phyloP scores from a whole-genome alignment of 1,140 invertebrate genomes.

The Aphelenchoides besseyi region DNA sequence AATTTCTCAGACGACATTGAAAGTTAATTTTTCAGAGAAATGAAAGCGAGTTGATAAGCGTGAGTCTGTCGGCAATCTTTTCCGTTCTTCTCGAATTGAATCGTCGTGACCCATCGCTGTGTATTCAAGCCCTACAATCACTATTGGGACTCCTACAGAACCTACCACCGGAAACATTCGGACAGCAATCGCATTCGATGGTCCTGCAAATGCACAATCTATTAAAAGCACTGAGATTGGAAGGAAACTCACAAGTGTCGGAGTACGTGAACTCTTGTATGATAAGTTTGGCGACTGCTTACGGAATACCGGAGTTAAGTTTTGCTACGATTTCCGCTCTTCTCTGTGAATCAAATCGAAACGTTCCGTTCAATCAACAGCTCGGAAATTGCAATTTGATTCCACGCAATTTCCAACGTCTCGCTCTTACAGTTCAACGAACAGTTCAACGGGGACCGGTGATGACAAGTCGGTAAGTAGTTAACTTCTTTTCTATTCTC shows the following conservation, averaged over 20 bases:
- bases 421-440: conserved; percentile 29
- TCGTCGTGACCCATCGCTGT: conserved; percentile 52
- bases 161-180: conserved; percentile 45
- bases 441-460: conserved; percentile 25
- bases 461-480: neutral
- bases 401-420: conserved; percentile 20
- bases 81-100: conserved; percentile 57
- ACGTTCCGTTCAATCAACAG: conserved; percentile 42
- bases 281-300: conserved; percentile 46
- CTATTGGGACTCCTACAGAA: conserved; percentile 49
- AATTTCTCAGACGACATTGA: no score
- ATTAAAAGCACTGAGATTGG: conserved; percentile 35
- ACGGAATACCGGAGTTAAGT: conserved; percentile 46
- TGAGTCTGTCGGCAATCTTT: conserved; percentile 51
- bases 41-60: conserved; percentile 33
- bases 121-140: conserved; percentile 52
- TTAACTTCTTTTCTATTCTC: conserved; percentile 3
- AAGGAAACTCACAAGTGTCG: conserved; percentile 43
- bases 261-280: conserved; percentile 45
- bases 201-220: conserved; percentile 47
- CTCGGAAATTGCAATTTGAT: conserved; percentile 9
- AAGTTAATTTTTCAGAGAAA: conserved; percentile 19
- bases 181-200: conserved; percentile 37
- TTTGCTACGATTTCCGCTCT: conserved; percentile 40
- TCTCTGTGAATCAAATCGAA: conserved; percentile 44